Conservation (phyloP, 2,888 invertebrate species). For the Papilio protenor region DNA sequence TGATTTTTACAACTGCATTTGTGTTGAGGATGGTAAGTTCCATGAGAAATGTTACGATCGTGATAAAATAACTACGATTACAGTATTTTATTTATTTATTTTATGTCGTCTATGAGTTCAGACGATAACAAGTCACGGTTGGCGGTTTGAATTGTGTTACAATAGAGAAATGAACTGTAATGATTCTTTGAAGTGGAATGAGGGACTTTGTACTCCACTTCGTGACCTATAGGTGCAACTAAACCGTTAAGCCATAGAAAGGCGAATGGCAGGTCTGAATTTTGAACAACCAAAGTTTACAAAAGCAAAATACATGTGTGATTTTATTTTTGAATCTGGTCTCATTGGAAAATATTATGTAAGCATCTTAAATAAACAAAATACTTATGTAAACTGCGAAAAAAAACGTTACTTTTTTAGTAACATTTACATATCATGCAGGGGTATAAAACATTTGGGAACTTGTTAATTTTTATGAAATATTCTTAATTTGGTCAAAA, state of each 20-base stretch:
- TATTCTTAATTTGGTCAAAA: background rate
- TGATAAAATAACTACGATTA: background rate
- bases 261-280: background rate
- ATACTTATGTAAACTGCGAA: background rate
- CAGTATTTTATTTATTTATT: constrained; percentile 10
- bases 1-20: constrained; percentile 45
- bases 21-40: constrained; percentile 64
- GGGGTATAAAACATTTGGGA: background rate
- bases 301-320: too few relatives aligned
- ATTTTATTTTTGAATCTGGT: too few relatives aligned
- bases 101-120: background rate
- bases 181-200: background rate
- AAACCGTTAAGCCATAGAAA: background rate
- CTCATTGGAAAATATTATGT: too few relatives aligned
- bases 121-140: constrained; percentile 4
- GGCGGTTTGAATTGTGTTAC: background rate
- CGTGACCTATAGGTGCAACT: background rate
- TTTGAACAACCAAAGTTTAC: background rate
- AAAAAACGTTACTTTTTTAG: background rate
- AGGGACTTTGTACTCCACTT: constrained; percentile 1
- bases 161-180: constrained; percentile 6
- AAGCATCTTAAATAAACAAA: too few relatives aligned
- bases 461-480: background rate
- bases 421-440: background rate
- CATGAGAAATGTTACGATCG: constrained; percentile 45